These are phyloP conservation scores for Formicarius rufipectus DNA, from an alignment of 2,113 vertebrate genomes.

Conservation along the genomic window DNA sequence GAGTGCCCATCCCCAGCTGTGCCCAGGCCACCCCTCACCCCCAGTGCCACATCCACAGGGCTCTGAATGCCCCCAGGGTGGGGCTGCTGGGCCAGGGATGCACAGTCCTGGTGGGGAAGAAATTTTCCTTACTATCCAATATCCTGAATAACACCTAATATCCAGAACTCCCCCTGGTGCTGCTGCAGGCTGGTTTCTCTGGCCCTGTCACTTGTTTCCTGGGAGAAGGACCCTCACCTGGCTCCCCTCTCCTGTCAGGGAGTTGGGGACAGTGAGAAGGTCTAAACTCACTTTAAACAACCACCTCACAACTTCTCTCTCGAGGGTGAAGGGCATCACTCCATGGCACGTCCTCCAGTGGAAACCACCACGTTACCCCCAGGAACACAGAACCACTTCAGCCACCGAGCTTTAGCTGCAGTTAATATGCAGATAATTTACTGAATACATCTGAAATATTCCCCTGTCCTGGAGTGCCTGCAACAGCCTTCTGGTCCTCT, in stretches of 20 bases:
- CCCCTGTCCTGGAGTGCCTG: neutral
- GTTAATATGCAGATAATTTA: neutral
- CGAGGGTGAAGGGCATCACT: neutral
- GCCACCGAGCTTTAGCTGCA: neutral
- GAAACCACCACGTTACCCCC: neutral
- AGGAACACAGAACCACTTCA: neutral
- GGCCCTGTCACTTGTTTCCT: neutral
- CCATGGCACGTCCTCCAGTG: neutral
- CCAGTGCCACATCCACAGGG: neutral
- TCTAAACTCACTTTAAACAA: rapidly evolving
- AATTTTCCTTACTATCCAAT: neutral
- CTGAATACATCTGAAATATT: neutral
- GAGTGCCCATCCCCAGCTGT: rapidly evolving
- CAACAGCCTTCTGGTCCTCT: neutral
- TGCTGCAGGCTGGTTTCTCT: neutral
- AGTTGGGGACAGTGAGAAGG: neutral
- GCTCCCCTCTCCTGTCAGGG: neutral
- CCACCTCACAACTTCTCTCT: neutral
- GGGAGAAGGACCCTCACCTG: neutral
- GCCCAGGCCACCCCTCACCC: neutral
- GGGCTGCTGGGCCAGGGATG: neutral
- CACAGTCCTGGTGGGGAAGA: neutral
- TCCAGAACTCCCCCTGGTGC: neutral
- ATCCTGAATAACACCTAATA: too few species aligned
- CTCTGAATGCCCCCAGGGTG: neutral